These are phyloP conservation scores for Lophotis ruficrista DNA, from an alignment of 2,113 vertebrate genomes.

Conservation along the genomic window DNA sequence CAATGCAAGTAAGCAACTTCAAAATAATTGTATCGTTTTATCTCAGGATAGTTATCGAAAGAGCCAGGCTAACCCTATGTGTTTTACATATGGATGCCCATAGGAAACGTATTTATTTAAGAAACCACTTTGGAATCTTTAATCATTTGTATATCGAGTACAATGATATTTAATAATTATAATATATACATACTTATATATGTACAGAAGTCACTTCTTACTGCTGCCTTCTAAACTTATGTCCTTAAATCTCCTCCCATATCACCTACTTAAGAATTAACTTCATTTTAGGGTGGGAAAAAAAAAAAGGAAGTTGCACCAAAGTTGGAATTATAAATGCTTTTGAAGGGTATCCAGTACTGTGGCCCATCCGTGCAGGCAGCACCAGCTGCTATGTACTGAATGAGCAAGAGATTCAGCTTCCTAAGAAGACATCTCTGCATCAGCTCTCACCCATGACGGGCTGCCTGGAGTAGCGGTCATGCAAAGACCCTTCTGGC, in stretches of 20 bases:
- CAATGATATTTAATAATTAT: too few species aligned
- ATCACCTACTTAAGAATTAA: neutral
- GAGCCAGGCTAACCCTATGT: neutral
- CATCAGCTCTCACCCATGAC: neutral
- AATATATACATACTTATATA: too few species aligned
- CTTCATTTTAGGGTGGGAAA: too few species aligned
- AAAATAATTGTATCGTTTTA: neutral
- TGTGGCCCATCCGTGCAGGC: neutral
- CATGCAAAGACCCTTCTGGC: neutral
- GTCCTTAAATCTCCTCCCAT: neutral
- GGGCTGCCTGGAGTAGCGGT: neutral
- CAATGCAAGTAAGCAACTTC: neutral
- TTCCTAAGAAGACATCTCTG: neutral
- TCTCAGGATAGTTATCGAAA: neutral
- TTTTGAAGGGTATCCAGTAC: neutral
- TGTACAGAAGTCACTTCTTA: neutral
- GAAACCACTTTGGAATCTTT: neutral
- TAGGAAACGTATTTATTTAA: neutral
- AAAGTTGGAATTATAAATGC: neutral
- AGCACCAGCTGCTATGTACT: neutral
- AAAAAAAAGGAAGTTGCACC: neutral
- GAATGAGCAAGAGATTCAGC: neutral
- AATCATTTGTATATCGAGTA: neutral
- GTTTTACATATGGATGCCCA: neutral
- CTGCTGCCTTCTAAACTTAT: neutral